Conservation (phyloP, 2,888 invertebrate genomes). For the Hoplodrina blanda region DNA sequence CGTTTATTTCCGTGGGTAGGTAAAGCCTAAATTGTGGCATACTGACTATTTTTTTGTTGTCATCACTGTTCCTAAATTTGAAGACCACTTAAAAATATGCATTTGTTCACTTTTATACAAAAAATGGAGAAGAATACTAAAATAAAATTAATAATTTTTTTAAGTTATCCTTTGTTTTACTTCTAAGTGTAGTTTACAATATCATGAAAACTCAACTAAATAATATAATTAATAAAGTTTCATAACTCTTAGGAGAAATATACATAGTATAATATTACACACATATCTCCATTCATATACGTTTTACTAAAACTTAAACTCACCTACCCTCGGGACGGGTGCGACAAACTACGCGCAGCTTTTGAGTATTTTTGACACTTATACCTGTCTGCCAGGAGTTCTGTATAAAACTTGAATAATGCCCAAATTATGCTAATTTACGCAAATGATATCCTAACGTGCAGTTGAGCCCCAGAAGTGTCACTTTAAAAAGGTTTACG, state of each 20-base stretch:
- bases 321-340: background rate
- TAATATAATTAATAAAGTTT: background rate
- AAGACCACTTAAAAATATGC: too few species aligned
- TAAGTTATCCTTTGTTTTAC: too few species aligned
- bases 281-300: background rate
- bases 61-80: too few species aligned
- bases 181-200: too few species aligned
- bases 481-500: background rate
- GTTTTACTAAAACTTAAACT: background rate
- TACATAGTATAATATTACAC: background rate
- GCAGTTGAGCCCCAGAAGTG: conserved; percentile 21
- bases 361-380: conserved; percentile 28
- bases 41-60: too few species aligned
- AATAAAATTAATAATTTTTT: too few species aligned
- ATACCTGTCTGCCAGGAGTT: conserved; percentile 22
- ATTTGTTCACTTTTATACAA: too few species aligned
- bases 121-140: too few species aligned
- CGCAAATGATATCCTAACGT: conserved; percentile 37
- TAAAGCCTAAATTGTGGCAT: too few species aligned
- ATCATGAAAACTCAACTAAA: too few species aligned
- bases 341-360: conserved; percentile 19
- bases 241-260: background rate
- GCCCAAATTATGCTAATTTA: conserved; percentile 54
- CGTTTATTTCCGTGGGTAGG: too few species aligned
- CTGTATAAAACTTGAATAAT: conserved; percentile 45